Evolutionary conservation across 2,888 invertebrate species (phyloP), one percentile per base, ranked within the genome.

Genomic region (Erebia palarica): DNA sequence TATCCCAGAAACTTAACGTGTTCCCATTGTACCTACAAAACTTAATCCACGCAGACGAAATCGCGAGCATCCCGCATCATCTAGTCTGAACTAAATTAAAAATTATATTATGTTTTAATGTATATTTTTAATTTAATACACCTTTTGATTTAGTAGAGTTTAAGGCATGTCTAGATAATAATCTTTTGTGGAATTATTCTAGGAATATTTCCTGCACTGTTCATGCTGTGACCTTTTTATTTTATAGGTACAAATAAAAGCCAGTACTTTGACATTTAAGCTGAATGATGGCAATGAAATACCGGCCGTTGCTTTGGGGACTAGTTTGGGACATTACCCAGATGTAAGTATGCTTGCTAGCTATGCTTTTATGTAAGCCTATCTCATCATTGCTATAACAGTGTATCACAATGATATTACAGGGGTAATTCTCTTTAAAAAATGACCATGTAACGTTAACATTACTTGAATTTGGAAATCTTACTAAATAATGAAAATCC

Each of bases 281-380:
- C 77, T 91, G 72, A 90, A 89, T 73, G 90, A 91, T 79, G 90
- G 89, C 10, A 78, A 86, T 75, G 80, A 85, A 75, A 90, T 91
- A 77, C 90, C 91, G 16, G 83, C 86, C 16, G 77, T 91, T 21
- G 91, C 92, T 65, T 78, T 92, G 53, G 91, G 91, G 16, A 91
- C 91, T 16, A 91, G 91, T 75, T 79, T 91, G 73, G 91, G 91
- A 65, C 90, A 90, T 80, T 76, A 85, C 63, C 76, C 87, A 74
- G 89, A 90, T 78, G 91, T 91, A 81, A 87, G 90, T 88, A 16
- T n/a, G n/a, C n/a, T n/a, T n/a, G n/a, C n/a, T n/a, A n/a, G n/a
- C 2, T n/a, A n/a, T 9, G 3, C n/a, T 60, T 27, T 60, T 10
- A 42, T 42, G 16, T 60, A n/a, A 4, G 42, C 7, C 16, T 16